Base-by-base conservation (phyloP, 2,888 invertebrate genomes). In the Meteorus cinctellus region DNA sequence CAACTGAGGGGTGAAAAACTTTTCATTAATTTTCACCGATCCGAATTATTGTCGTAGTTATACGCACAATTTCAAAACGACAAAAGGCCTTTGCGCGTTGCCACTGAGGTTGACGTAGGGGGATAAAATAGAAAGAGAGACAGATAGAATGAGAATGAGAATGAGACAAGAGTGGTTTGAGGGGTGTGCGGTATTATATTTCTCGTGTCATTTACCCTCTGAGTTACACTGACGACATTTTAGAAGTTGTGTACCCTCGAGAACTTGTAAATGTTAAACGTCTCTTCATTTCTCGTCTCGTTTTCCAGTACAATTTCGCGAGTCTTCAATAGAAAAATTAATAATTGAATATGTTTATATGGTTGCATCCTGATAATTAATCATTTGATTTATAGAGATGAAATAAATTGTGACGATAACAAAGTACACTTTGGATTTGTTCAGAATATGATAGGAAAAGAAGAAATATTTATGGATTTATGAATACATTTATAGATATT, bases 1-100 rank as follows among this genome's bases (percentile, higher is more conserved):
- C 31, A 41, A 48, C 51, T 19, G 51, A 55, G 19, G 55, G 55
- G 55, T 55, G 55, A 55, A 68, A 62, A 74, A 71, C 62, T 86
- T 87, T 88, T 87, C 88, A 88, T 88, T 87, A 88, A 87, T 87
- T 87, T 86, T 84, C 51, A 81, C 83, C 84, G 83, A 86, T 86
- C 85, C 79, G 78, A 87, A 88, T 85, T 88, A 88, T 86, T 86
- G 86, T 86, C 86, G 82, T 86, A 84, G 72, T 79, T 84, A 86
- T 84, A 87, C 85, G 86, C 86, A 85, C 86, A 87, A 87, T 88
- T 88, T 85, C 84, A 82, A 83, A 81, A 81, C 83, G 84, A 86
- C 86, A 87, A 62, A 62, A 41, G 34, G 48, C 71, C 77, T 62
- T 66, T 68, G 75, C 77, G 74, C 78, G 19, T 24, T 19, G 55